Conservation (phyloP, 2,888 invertebrate species). For the Dasysyrphus tricinctus region DNA sequence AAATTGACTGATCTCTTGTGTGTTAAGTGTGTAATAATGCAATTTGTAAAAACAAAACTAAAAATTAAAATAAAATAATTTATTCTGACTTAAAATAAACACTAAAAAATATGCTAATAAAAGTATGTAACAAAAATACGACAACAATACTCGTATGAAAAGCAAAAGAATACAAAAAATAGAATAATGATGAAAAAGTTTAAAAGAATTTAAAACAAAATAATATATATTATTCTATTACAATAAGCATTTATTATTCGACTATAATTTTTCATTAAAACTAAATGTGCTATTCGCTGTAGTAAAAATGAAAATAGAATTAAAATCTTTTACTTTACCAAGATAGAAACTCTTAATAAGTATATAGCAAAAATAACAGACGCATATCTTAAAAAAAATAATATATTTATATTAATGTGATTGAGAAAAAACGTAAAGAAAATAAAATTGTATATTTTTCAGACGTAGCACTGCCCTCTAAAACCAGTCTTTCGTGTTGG, state of each 20-base stretch:
- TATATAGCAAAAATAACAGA: constrained; percentile 28
- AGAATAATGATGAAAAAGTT: not conserved
- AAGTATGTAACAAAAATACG: constrained; percentile 8
- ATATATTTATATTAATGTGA: constrained; percentile 22
- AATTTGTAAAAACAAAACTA: constrained; percentile 21
- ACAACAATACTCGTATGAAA: not conserved
- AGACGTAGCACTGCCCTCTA: constrained; percentile 63
- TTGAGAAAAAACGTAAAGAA: constrained; percentile 14
- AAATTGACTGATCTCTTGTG: constrained; percentile 64
- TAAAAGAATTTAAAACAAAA: not conserved
- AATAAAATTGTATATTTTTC: constrained; percentile 41
- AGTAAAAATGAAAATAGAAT: constrained; percentile 15
- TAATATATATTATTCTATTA: not conserved
- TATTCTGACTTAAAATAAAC: constrained; percentile 26
- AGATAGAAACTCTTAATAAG: constrained; percentile 31
- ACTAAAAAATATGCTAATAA: constrained; percentile 3
- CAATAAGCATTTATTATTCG: constrained; percentile 5
- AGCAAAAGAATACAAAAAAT: not conserved
- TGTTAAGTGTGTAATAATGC: constrained; percentile 52
- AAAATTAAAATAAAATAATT: constrained; percentile 1
- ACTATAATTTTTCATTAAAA: constrained; percentile 31
- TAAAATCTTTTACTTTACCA: not conserved
- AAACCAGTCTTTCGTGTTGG: constrained; percentile 28
- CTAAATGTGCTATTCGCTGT: constrained; percentile 42
- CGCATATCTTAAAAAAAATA: constrained; percentile 44